Conservation (phyloP, 2,797 vertebrate genomes). For the Arctocebus calabarensis region DNA sequence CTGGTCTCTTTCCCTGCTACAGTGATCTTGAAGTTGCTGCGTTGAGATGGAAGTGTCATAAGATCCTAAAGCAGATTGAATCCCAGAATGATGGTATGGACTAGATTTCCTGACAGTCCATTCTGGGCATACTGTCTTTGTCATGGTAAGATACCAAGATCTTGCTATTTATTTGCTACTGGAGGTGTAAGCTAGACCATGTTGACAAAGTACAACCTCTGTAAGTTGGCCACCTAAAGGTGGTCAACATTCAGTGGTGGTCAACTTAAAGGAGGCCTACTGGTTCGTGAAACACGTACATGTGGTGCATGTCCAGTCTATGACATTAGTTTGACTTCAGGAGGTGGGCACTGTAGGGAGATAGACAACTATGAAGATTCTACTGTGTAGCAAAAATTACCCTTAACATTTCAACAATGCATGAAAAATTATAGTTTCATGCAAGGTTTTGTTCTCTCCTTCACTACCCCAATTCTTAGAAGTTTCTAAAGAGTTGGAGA, state of each 20-base stretch:
- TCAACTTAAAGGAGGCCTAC: no score
- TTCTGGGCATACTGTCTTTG: background rate
- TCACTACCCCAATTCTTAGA: background rate
- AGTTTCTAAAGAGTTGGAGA: background rate
- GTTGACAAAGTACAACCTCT: background rate
- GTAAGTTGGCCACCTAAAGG: no score
- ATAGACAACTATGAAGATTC: no score
- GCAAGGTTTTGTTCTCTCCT: background rate
- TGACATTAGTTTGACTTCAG: no score
- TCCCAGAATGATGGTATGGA: no score
- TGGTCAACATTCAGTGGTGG: no score
- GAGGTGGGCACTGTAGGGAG: no score
- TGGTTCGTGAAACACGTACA: no score
- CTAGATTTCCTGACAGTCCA: background rate
- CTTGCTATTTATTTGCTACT: background rate
- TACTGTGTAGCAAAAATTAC: background rate
- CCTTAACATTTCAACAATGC: background rate
- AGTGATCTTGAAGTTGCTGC: background rate
- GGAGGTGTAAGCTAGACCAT: background rate
- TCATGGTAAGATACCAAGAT: background rate
- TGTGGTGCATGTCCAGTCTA: no score
- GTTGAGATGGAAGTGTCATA: background rate
- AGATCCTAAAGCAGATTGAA: background rate
- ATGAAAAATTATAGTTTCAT: background rate
- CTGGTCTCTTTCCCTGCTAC: background rate